These are phyloP conservation scores for Styela clava DNA, from an alignment of 23 tunicate genomes.

Conservation along the genomic window DNA sequence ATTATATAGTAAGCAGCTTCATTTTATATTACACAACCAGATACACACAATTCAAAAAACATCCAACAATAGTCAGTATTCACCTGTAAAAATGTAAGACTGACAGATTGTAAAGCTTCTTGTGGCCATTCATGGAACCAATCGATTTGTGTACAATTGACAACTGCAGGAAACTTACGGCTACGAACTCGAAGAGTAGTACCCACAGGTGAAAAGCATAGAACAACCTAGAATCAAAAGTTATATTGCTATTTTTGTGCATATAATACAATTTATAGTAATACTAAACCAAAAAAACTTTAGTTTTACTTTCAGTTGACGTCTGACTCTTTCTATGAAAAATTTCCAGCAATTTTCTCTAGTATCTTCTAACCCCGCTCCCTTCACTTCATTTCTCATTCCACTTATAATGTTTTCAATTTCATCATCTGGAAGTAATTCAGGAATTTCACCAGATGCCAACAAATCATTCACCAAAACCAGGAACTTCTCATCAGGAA, in stretches of 20 bases:
- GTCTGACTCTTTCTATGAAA: slow-evolving; percentile 92
- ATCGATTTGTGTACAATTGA: slow-evolving; percentile 99
- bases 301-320: slow-evolving; percentile 76
- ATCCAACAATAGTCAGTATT: neutral
- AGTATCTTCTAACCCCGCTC: slow-evolving; percentile 89
- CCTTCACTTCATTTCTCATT: slow-evolving; percentile 89
- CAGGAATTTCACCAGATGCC: slow-evolving; percentile 99
- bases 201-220: slow-evolving; percentile 99
- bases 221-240: slow-evolving; percentile 70
- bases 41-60: too few species aligned
- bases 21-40: too few species aligned
- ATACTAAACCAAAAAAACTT: neutral
- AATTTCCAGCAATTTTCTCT: slow-evolving; percentile 99
- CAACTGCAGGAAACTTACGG: slow-evolving; percentile 98
- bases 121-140: slow-evolving; percentile 99
- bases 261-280: neutral
- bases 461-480: slow-evolving; percentile 95
- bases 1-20: too few species aligned
- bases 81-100: slow-evolving; percentile 88
- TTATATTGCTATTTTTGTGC: neutral
- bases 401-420: slow-evolving; percentile 81
- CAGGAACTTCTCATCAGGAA: slow-evolving; percentile 92
- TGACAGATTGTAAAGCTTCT: slow-evolving; percentile 95
- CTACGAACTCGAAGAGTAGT: slow-evolving; percentile 90
- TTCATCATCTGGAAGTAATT: slow-evolving; percentile 91